These are phyloP conservation scores for Bemisia tabaci DNA, from an alignment of 1,140 invertebrate species.

Conservation along the genomic window DNA sequence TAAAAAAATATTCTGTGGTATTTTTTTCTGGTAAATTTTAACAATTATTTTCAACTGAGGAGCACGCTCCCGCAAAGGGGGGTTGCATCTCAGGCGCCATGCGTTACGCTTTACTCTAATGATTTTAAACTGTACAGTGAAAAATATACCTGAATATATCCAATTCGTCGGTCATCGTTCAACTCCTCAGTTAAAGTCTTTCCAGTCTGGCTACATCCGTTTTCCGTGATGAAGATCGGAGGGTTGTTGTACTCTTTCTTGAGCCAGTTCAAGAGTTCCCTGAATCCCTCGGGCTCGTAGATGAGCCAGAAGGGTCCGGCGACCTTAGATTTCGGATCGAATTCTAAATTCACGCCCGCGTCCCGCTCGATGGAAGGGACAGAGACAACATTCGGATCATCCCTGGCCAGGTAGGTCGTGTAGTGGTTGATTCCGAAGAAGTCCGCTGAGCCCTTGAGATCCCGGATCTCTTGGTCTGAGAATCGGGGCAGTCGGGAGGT, in stretches of 20 bases:
- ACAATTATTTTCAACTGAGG: too few species aligned
- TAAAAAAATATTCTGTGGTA: too few species aligned
- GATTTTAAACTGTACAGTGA: too few species aligned
- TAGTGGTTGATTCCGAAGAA: conserved; percentile 15
- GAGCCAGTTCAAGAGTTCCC: conserved; percentile 37
- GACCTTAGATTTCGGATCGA: not conserved
- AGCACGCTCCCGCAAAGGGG: too few species aligned
- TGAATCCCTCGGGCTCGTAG: conserved; percentile 30
- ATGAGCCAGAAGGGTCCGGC: conserved; percentile 4
- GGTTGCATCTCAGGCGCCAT: too few species aligned
- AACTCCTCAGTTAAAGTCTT: conserved; percentile 21
- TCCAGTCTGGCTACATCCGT: conserved; percentile 35
- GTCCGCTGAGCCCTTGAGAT: conserved; percentile 30
- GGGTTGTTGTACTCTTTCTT: conserved; percentile 32
- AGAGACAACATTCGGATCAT: not conserved
- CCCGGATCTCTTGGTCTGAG: conserved; percentile 37
- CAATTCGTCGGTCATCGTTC: conserved; percentile 37
- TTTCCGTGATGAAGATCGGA: conserved; percentile 34
- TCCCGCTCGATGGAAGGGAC: conserved; percentile 7
- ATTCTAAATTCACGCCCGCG: not conserved
- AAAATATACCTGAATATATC: conserved; percentile 40
- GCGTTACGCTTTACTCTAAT: too few species aligned
- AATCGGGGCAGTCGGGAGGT: conserved; percentile 43
- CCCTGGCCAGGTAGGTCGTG: not conserved
- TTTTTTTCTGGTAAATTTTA: too few species aligned